Conservation (phyloP, 1,140 invertebrate genomes). For the Bombus difficillimus region DNA sequence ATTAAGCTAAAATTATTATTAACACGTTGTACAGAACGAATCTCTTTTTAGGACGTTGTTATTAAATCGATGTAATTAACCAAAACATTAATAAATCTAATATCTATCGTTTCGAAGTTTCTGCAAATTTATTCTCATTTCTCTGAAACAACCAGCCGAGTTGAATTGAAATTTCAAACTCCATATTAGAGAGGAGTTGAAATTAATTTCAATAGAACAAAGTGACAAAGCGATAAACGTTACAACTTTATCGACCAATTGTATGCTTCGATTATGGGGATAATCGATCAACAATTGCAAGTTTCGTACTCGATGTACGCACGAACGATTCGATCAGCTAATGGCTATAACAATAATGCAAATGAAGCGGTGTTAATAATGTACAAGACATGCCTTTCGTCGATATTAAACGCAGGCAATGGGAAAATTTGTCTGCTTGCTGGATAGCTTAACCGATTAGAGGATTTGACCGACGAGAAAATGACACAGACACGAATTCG, state of each 20-base stretch:
- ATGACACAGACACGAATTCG: not conserved
- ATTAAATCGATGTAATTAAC: too few species aligned
- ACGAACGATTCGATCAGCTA: not conserved
- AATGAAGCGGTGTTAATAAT: conserved; percentile 9
- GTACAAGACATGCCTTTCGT: not conserved
- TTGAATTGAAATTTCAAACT: not conserved
- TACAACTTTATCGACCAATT: not conserved
- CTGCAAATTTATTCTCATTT: not conserved
- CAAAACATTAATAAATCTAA: not conserved
- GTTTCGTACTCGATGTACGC: not conserved
- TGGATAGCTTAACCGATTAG: conserved; percentile 10
- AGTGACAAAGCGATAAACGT: not conserved
- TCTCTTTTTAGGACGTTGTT: too few species aligned
- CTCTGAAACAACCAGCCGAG: not conserved
- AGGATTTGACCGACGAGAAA: not conserved
- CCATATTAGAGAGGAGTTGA: not conserved
- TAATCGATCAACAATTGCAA: not conserved
- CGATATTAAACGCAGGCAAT: not conserved
- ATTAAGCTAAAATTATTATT: not conserved
- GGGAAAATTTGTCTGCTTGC: not conserved
- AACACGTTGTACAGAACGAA: not conserved
- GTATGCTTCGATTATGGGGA: not conserved
- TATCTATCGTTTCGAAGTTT: not conserved
- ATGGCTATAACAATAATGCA: not conserved
- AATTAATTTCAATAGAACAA: not conserved